These are phyloP conservation scores for Druon quercuslanigerum DNA, from an alignment of 1,140 invertebrate species.

Conservation along the genomic window DNA sequence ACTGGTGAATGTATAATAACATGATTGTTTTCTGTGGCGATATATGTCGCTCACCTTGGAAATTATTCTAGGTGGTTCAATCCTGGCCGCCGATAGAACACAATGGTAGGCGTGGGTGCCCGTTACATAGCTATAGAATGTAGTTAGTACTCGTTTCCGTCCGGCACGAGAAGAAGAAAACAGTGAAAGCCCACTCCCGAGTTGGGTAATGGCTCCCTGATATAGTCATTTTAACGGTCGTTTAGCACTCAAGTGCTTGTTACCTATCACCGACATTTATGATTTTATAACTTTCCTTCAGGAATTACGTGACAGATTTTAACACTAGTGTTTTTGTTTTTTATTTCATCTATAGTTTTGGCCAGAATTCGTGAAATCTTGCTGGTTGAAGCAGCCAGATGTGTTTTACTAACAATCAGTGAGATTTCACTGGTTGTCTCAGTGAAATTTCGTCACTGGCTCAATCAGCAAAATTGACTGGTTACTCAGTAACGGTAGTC, in stretches of 20 bases:
- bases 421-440: too few species aligned
- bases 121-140: slow-evolving; percentile 36
- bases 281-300: background rate
- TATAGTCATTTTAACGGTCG: slow-evolving; percentile 53
- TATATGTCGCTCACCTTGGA: slow-evolving; percentile 36
- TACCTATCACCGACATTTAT: slow-evolving; percentile 36
- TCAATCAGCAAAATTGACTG: too few species aligned
- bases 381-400: too few species aligned
- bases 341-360: background rate
- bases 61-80: slow-evolving; percentile 48
- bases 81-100: slow-evolving; percentile 34
- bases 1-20: slow-evolving; percentile 10
- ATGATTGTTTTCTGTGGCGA: slow-evolving; percentile 14
- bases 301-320: background rate
- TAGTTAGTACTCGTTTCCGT: slow-evolving; percentile 22
- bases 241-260: slow-evolving; percentile 52
- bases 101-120: slow-evolving; percentile 52
- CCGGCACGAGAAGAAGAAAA: slow-evolving; percentile 29
- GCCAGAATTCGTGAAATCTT: too few species aligned
- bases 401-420: too few species aligned
- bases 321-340: background rate
- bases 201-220: slow-evolving; percentile 49
- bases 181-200: slow-evolving; percentile 44
- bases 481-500: too few species aligned
- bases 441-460: too few species aligned